phyloP scores from a whole-genome alignment of 1,140 invertebrate genomes.

The Cepaea nemoralis region DNA sequence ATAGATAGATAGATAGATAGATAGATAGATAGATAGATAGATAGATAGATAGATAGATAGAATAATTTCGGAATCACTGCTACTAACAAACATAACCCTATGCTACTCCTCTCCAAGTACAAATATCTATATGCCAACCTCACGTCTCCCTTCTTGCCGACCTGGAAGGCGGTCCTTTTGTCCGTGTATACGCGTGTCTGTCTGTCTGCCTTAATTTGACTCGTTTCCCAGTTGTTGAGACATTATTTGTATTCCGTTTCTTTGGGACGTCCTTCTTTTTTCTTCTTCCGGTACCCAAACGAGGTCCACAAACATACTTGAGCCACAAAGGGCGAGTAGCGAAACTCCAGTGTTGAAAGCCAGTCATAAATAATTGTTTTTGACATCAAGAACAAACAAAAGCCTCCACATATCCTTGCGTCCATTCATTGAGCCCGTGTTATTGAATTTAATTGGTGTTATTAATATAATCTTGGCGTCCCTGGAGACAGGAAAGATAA shows the following conservation, averaged over 20 bases:
- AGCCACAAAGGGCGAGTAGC: neutral
- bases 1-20: too few relatives aligned
- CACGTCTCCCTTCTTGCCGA: too few relatives aligned
- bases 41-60: too few relatives aligned
- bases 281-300: neutral
- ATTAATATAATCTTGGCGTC: neutral
- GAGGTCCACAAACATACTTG: neutral
- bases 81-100: too few relatives aligned
- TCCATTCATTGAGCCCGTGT: neutral
- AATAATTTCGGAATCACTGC: too few relatives aligned
- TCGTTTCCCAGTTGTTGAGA: neutral
- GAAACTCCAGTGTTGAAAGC: neutral
- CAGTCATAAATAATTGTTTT: neutral
- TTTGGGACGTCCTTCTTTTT: neutral
- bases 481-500: neutral
- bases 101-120: too few relatives aligned
- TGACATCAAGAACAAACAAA: neutral
- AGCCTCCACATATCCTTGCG: neutral
- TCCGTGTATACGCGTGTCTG: too few relatives aligned
- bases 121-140: too few relatives aligned
- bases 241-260: neutral
- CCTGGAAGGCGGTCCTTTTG: too few relatives aligned
- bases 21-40: too few relatives aligned
- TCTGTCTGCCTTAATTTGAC: too few relatives aligned
- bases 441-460: neutral